A percentile compares a stretch with the other conserved stretches of the same genome.
phyloP scores from a whole-genome alignment of 2,113 vertebrate species.

The Sinocyclocheilus anophthalmus region DNA sequence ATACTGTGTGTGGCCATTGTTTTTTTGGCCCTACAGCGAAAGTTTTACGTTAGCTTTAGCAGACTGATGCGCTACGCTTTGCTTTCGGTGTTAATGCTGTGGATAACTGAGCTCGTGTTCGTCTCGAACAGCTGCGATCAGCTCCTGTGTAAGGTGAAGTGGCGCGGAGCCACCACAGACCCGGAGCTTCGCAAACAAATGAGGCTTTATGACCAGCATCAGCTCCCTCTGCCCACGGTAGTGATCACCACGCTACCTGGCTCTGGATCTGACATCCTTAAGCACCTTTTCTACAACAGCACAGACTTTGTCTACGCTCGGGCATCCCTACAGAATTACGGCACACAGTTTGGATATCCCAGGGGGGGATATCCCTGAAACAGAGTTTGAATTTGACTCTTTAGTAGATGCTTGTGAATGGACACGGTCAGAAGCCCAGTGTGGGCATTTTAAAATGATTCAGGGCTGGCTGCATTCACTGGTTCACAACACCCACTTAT shows the following conservation, averaged over 20 bases:
- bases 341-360: no score
- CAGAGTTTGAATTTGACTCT: conserved; percentile 87
- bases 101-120: conserved; percentile 88
- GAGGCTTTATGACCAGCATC: conserved; percentile 69
- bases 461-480: conserved; percentile 93
- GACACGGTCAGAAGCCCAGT: conserved; percentile 78
- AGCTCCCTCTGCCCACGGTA: conserved; percentile 79
- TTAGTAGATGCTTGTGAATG: conserved; percentile 93
- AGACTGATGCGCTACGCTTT: conserved; percentile 88
- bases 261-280: conserved; percentile 92
- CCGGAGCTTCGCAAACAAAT: conserved; percentile 66
- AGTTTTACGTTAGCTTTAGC: conserved; percentile 89
- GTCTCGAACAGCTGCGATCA: conserved; percentile 89
- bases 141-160: conserved; percentile 88
- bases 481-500: conserved; percentile 85
- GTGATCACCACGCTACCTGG: conserved; percentile 88
- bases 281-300: conserved; percentile 91
- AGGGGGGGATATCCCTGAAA: conserved; percentile 87
- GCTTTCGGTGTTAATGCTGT: conserved; percentile 84
- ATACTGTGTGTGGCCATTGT: conserved; percentile 83
- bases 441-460: conserved; percentile 82
- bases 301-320: conserved; percentile 91
- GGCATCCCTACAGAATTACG: conserved; percentile 84
- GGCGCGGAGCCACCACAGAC: conserved; percentile 76
- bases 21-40: conserved; percentile 85